phyloP scores from a whole-genome alignment of 2,113 vertebrate genomes.

The Seriola aureovittata region DNA sequence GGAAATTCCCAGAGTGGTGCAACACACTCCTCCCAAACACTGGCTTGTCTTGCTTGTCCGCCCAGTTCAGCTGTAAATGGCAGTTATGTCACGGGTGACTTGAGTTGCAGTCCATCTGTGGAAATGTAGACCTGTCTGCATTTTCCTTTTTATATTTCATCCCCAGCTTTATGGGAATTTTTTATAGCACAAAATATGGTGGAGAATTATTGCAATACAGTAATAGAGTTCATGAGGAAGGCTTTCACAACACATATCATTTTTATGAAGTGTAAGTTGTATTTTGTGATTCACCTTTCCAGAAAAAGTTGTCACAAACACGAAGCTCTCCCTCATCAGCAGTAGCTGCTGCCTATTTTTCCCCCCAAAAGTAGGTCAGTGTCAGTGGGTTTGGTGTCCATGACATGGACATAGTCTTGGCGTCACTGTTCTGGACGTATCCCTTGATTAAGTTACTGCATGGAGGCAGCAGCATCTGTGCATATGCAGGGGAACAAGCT shows the following conservation, averaged over 20 bases:
- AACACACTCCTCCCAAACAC: slow-evolving; percentile 47
- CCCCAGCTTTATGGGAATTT: slow-evolving; percentile 28
- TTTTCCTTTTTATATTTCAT: slow-evolving; percentile 46
- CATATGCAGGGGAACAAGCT: slow-evolving; percentile 79
- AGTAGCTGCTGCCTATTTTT: slow-evolving; percentile 30
- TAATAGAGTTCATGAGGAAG: not conserved
- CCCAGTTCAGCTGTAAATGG: slow-evolving; percentile 69
- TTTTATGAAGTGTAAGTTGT: not conserved
- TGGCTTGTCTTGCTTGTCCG: slow-evolving; percentile 46
- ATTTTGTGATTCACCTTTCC: slow-evolving; percentile 1
- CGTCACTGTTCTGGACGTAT: slow-evolving; percentile 71
- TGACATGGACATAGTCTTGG: slow-evolving; percentile 61
- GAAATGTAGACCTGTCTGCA: slow-evolving; percentile 56
- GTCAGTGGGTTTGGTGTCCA: slow-evolving; percentile 56
- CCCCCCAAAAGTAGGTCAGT: slow-evolving; percentile 46
- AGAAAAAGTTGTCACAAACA: slow-evolving; percentile 2
- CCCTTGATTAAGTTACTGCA: slow-evolving; percentile 78
- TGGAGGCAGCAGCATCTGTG: slow-evolving; percentile 63
- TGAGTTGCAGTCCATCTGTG: slow-evolving; percentile 69
- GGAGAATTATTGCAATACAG: not conserved
- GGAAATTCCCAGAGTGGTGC: slow-evolving; percentile 79
- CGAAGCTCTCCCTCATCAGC: slow-evolving; percentile 6
- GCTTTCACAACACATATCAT: not conserved
- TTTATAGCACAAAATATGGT: slow-evolving; percentile 10
- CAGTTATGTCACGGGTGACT: slow-evolving; percentile 80